phyloP scores from a whole-genome alignment of 2,888 invertebrate genomes.

The Ctenicera cuprea region DNA sequence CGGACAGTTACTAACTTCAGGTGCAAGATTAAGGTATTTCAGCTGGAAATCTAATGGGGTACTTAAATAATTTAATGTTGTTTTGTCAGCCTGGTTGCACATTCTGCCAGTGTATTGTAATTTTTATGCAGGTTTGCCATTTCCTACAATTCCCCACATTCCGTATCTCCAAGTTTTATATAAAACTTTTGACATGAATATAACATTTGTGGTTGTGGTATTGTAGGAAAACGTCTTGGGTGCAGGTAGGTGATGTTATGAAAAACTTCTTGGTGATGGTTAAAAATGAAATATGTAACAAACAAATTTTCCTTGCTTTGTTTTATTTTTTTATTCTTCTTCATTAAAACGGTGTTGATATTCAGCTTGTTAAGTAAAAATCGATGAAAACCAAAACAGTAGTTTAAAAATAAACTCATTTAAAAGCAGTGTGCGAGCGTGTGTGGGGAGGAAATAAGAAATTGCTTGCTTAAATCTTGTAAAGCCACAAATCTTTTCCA shows the following conservation, averaged over 20 bases:
- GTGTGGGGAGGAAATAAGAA: no score
- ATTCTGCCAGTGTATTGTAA: conserved; percentile 44
- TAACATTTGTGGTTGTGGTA: conserved; percentile 10
- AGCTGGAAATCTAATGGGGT: conserved; percentile 55
- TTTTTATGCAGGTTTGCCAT: conserved; percentile 48
- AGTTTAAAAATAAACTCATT: no score
- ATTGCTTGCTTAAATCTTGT: no score
- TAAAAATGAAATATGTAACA: no score
- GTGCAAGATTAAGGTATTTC: conserved; percentile 57
- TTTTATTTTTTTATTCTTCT: not conserved
- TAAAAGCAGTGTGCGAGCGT: no score
- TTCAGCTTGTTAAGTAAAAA: no score
- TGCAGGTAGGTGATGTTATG: not conserved
- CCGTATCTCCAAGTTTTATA: conserved; percentile 12
- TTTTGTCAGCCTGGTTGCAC: conserved; percentile 57
- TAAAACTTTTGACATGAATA: conserved; percentile 12
- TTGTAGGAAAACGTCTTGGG: not conserved
- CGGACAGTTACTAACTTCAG: conserved; percentile 56
- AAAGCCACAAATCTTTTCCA: no score
- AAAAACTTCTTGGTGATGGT: conserved; percentile 11
- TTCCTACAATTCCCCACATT: conserved; percentile 39
- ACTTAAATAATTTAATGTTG: conserved; percentile 50
- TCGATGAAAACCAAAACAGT: no score
- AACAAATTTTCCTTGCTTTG: not conserved
- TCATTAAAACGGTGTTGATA: no score